A percentile compares a stretch with the other conserved stretches of the same genome.
Evolutionary conservation across 2,888 invertebrate species (phyloP).

Genomic region (Mellilla xanthometata): DNA sequence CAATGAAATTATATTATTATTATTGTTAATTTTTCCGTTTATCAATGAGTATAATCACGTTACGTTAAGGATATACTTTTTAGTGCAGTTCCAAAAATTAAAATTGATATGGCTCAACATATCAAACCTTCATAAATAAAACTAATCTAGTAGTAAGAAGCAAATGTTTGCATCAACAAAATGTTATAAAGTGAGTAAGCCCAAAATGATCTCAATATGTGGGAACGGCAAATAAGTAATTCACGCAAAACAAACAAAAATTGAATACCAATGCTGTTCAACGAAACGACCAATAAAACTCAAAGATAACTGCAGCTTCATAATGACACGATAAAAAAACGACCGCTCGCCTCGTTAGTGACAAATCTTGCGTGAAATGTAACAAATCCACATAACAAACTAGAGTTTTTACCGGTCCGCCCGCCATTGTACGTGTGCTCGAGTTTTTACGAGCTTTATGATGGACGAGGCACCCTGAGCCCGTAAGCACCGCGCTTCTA

Average conservation of each 20-base stretch:
- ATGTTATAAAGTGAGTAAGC: no score
- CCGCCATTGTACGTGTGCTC: constrained; percentile 44
- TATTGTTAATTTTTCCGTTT: no score
- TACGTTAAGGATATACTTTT: no score
- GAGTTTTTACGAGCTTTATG: constrained; percentile 61
- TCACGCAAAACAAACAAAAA: constrained; percentile 3
- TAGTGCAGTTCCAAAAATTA: no score
- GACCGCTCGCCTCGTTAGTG: constrained; percentile 37
- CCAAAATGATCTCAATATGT: background rate
- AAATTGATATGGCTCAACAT: no score
- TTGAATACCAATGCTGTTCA: constrained; percentile 7
- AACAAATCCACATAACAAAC: constrained; percentile 53
- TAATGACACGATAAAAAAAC: constrained; percentile 28
- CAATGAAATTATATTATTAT: no score
- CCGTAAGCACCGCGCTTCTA: constrained; percentile 49
- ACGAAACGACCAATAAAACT: constrained; percentile 19
- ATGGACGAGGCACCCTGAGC: constrained; percentile 59
- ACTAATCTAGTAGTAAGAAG: no score
- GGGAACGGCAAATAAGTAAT: constrained; percentile 3
- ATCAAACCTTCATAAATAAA: no score
- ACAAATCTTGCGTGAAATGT: constrained; percentile 61
- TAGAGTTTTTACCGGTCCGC: constrained; percentile 38
- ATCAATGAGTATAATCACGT: no score
- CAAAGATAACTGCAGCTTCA: constrained; percentile 21
- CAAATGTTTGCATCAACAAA: no score